These are phyloP conservation scores for Drosophila eohydei DNA, from an alignment of 2,888 invertebrate genomes.

Conservation along the genomic window DNA sequence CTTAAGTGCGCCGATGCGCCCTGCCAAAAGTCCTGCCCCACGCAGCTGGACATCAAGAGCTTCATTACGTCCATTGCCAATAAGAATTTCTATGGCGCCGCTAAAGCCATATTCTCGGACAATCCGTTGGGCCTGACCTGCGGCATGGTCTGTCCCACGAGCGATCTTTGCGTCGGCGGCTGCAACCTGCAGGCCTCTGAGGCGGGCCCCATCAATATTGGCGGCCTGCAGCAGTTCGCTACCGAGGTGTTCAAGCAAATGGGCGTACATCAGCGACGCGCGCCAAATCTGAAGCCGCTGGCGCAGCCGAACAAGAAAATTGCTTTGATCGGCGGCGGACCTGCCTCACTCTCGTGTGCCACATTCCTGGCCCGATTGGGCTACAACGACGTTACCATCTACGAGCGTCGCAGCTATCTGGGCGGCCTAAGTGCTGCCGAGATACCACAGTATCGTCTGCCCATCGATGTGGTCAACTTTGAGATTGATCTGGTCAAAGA, in stretches of 20 bases:
- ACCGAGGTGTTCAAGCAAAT: conserved; percentile 98
- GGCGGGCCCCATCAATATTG: conserved; percentile 99
- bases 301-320: conserved; percentile 87
- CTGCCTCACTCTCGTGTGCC: conserved; percentile 98
- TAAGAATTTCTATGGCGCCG: conserved; percentile 99
- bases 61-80: conserved; percentile 98
- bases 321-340: conserved; percentile 96
- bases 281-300: conserved; percentile 88
- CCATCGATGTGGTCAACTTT: conserved; percentile 95
- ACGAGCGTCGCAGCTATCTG: conserved; percentile 93
- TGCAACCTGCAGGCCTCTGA: conserved; percentile 98
- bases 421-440: conserved; percentile 98
- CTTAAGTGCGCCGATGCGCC: conserved; percentile 98
- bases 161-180: conserved; percentile 98
- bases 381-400: conserved; percentile 95
- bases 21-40: conserved; percentile 99
- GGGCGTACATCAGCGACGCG: conserved; percentile 94
- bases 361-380: conserved; percentile 97
- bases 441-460: conserved; percentile 98
- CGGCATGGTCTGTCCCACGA: conserved; percentile 99
- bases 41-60: conserved; percentile 97
- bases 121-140: conserved; percentile 98
- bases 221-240: conserved; percentile 98
- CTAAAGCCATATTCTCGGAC: conserved; percentile 97
- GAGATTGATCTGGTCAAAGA: conserved; percentile 96